Conservation (phyloP, 1,140 invertebrate genomes). For the Hyles euphorbiae region DNA sequence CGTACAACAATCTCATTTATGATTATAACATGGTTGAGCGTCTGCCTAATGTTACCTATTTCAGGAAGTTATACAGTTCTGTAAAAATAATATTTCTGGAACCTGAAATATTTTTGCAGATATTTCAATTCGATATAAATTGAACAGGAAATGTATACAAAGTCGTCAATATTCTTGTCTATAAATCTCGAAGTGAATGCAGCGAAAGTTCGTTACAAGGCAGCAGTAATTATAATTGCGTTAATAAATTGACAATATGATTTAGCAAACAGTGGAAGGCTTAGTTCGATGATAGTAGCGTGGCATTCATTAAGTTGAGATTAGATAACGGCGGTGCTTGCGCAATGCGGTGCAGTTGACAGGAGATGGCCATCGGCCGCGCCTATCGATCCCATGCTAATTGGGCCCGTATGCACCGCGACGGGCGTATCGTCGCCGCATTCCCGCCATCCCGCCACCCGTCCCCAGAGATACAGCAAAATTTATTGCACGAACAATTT, state of each 20-base stretch:
- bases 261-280: not conserved
- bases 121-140: too few species aligned
- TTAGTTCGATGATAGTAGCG: conserved; percentile 44
- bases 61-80: too few species aligned
- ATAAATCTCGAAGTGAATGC: too few species aligned
- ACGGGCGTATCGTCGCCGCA: conserved; percentile 58
- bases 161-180: too few species aligned
- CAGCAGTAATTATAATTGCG: too few species aligned
- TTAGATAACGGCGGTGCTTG: conserved; percentile 60
- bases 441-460: conserved; percentile 56
- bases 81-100: too few species aligned
- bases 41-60: too few species aligned
- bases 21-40: too few species aligned
- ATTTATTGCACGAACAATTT: conserved; percentile 74
- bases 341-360: conserved; percentile 60
- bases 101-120: too few species aligned
- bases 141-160: too few species aligned
- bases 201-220: too few species aligned
- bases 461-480: conserved; percentile 65
- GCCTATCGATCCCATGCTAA: conserved; percentile 71
- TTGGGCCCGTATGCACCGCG: conserved; percentile 51
- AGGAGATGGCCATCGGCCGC: conserved; percentile 58
- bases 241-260: conserved; percentile 4
- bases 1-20: too few species aligned
- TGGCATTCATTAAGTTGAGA: conserved; percentile 67